Base-by-base conservation (phyloP, 2,888 invertebrate species). In the Hirtodrosophila confusa region DNA sequence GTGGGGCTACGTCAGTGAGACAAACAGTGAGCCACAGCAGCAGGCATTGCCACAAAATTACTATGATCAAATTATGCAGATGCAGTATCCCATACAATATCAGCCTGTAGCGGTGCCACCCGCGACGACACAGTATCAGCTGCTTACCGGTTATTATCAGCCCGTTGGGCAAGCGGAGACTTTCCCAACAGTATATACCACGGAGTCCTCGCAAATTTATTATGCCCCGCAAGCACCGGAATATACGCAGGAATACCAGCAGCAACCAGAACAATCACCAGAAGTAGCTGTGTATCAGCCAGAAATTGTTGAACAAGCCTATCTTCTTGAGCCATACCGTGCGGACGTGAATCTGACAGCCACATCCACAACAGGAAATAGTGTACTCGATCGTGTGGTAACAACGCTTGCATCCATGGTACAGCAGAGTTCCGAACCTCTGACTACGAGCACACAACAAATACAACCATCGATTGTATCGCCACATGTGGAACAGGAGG, bases 31-130 rank as follows among this genome's bases (percentile, higher is more conserved):
- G 4, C 72, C 36, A 5, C 79, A 62, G 11, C 80, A 68, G 33
- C 56, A 55, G 8, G 8, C 54, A 8, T 8, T 75, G 1, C 77
- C 79, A 9, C 83, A 86, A 36, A 88, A 84, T 44, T 90, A 90
- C 45, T 90, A 90, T 49, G 90, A 91, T 44, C 91, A 91, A 67
- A 86, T 90, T 2, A 69, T 90, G 80, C 89, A 89, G 62, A 88
- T 90, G 84, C 90, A 89, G 51, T 90, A 90, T 50, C 88, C 88
- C 67, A 79, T 80, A 57, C 90, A 87, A 54, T 90, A 90, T 40
- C 89, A 90, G 33, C 86, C 82, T 1, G 82, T 87, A 10, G 61
- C 87, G 0, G 87, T 84, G 33, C 66, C 56, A 12, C 72, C 86
- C 3, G 55, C 86, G 8, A 67, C 88, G 1, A 69, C 86, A 0